Conservation (phyloP, 2,888 invertebrate species). For the Meiosimyza platycephala region DNA sequence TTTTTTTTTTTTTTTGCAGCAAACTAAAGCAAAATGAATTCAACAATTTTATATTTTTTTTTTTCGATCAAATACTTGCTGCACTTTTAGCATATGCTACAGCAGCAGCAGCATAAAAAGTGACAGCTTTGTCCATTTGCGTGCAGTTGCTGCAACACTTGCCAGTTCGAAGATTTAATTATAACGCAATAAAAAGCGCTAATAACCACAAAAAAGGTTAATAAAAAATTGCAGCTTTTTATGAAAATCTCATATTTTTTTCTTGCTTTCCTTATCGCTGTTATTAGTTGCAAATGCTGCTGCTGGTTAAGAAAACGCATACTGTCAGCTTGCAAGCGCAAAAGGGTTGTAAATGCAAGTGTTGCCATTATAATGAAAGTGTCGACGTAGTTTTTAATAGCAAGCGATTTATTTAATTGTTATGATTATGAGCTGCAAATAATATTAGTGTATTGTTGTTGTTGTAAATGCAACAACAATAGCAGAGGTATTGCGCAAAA, state of each 20-base stretch:
- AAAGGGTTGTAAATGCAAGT: background rate
- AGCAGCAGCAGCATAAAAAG: background rate
- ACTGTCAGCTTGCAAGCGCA: too few species aligned
- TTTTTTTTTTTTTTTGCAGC: too few species aligned
- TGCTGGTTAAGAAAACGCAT: too few species aligned
- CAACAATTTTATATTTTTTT: background rate
- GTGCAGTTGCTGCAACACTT: conserved; percentile 18
- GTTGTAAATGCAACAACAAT: too few species aligned
- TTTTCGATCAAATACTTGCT: background rate
- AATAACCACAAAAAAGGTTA: conserved; percentile 51
- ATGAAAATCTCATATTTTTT: too few species aligned
- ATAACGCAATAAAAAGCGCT: conserved; percentile 62
- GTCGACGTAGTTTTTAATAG: conserved; percentile 30
- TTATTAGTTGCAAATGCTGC: too few species aligned
- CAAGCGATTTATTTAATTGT: conserved; percentile 32
- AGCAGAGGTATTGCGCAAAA: background rate
- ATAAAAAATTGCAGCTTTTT: conserved; percentile 41
- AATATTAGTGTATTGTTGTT: too few species aligned
- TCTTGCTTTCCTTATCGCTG: too few species aligned
- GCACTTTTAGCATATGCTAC: background rate
- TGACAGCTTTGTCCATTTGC: background rate
- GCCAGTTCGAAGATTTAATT: conserved; percentile 61
- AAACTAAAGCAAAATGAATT: background rate
- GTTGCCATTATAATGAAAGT: conserved; percentile 29
- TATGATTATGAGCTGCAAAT: conserved; percentile 24